These are phyloP conservation scores for Pygmarrhopalites habei DNA, from an alignment of 1,140 invertebrate genomes.

Conservation along the genomic window DNA sequence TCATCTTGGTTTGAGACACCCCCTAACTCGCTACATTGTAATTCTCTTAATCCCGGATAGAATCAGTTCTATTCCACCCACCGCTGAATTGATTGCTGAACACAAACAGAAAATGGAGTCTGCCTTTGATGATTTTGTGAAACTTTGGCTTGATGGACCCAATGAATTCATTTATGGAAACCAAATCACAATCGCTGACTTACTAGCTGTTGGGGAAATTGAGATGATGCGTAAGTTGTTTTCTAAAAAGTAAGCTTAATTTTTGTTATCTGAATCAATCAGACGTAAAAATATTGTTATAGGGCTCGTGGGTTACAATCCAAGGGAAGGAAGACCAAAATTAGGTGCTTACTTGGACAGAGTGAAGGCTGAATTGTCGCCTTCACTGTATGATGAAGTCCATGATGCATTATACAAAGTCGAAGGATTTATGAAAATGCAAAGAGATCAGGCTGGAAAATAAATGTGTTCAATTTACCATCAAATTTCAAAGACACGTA, in stretches of 20 bases:
- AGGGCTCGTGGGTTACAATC: background rate
- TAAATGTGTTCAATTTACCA: too few relatives aligned
- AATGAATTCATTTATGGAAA: conserved; percentile 58
- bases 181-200: conserved; percentile 63
- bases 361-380: background rate
- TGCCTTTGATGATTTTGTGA: conserved; percentile 43
- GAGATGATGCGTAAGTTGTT: conserved; percentile 47
- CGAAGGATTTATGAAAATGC: too few relatives aligned
- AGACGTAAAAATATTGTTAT: too few relatives aligned
- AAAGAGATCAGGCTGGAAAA: too few relatives aligned
- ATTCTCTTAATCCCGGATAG: conserved; percentile 44
- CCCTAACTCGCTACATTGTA: conserved; percentile 61
- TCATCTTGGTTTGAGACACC: conserved; percentile 60
- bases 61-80: conserved; percentile 35
- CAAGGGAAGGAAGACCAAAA: background rate
- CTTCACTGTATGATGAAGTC: background rate
- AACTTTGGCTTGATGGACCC: conserved; percentile 44
- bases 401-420: too few relatives aligned
- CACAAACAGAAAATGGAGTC: conserved; percentile 30
- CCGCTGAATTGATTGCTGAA: conserved; percentile 38
- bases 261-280: too few relatives aligned
- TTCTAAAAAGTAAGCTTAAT: too few relatives aligned
- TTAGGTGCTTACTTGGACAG: background rate
- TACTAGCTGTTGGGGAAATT: conserved; percentile 70
- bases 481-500: too few relatives aligned